Evolutionary conservation across 2,888 invertebrate species (phyloP).

Genomic region (Lepidochrysops patricia): DNA sequence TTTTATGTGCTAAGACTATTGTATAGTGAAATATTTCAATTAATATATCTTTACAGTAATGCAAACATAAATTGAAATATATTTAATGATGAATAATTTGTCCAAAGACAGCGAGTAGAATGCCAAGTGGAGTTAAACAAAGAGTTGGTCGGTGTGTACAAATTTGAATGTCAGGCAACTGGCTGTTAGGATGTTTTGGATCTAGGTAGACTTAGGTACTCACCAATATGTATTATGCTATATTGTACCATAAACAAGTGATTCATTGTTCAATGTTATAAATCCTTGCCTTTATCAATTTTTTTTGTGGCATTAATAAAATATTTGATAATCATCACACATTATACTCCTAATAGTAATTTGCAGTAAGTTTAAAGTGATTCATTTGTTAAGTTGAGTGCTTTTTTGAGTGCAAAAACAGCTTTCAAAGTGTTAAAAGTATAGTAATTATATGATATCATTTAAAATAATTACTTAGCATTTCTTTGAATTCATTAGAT

Average conservation of each 20-base stretch:
- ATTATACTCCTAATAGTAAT: not conserved
- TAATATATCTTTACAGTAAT: not conserved
- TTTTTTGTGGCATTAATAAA: too few species aligned
- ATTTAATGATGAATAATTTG: constrained; percentile 23
- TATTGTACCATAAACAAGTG: constrained; percentile 26
- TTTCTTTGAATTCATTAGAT: not conserved
- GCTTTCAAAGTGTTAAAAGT: too few species aligned
- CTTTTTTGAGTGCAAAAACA: too few species aligned
- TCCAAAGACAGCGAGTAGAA: constrained; percentile 23
- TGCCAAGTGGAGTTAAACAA: constrained; percentile 20
- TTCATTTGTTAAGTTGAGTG: too few species aligned
- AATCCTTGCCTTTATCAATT: not conserved
- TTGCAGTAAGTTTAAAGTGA: too few species aligned
- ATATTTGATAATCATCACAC: not conserved
- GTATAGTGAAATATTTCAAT: not conserved
- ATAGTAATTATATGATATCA: not conserved
- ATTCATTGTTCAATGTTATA: not conserved
- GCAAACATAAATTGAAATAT: not conserved
- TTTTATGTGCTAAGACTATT: too few species aligned
- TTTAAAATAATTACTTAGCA: not conserved
- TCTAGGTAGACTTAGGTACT: constrained; percentile 22
- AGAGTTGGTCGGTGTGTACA: constrained; percentile 21
- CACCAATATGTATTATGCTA: not conserved
- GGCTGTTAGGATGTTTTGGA: constrained; percentile 20
- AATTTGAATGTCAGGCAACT: constrained; percentile 14